A percentile compares a stretch with the other conserved stretches of the same genome.
phyloP scores from a whole-genome alignment of 2,797 vertebrate genomes.

The Neosilurus mollespiculum region DNA sequence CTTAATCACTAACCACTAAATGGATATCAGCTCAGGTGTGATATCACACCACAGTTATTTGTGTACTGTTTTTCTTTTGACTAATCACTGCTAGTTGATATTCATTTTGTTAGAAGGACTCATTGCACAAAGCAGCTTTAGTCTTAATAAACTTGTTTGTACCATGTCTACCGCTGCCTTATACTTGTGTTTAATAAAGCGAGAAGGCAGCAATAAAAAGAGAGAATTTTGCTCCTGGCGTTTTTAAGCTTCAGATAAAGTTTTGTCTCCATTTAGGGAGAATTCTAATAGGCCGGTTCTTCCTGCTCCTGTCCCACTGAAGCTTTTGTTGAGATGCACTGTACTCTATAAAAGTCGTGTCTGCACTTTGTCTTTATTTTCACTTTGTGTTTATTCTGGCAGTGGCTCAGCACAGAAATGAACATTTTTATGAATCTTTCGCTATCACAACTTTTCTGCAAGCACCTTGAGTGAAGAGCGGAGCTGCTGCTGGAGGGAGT shows the following conservation, averaged over 20 bases:
- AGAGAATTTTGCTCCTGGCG: not conserved
- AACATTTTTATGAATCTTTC: not conserved
- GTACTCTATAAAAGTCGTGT: not conserved
- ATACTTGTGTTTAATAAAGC: conserved; percentile 18
- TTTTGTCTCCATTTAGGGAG: conserved; percentile 22
- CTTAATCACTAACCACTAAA: not conserved
- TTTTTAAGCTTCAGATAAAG: not conserved
- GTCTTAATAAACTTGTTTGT: not conserved
- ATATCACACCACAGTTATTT: not conserved
- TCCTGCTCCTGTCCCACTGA: not conserved
- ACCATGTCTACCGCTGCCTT: not conserved
- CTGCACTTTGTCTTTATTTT: conserved; percentile 36
- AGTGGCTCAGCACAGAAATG: conserved; percentile 17
- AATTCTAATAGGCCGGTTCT: not conserved
- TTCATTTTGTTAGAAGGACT: not conserved
- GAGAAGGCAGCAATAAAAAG: conserved; percentile 25
- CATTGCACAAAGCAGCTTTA: too few relatives aligned
- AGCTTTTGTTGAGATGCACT: not conserved
- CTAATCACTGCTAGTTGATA: not conserved
- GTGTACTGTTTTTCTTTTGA: not conserved
- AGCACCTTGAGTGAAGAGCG: conserved; percentile 3
- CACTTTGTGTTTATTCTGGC: not conserved
- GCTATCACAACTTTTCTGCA: not conserved
- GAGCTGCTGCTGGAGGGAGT: conserved; percentile 13
- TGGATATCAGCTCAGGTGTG: not conserved